Evolutionary conservation across 2,888 invertebrate species (phyloP).

Genomic region (Sipha maydis): DNA sequence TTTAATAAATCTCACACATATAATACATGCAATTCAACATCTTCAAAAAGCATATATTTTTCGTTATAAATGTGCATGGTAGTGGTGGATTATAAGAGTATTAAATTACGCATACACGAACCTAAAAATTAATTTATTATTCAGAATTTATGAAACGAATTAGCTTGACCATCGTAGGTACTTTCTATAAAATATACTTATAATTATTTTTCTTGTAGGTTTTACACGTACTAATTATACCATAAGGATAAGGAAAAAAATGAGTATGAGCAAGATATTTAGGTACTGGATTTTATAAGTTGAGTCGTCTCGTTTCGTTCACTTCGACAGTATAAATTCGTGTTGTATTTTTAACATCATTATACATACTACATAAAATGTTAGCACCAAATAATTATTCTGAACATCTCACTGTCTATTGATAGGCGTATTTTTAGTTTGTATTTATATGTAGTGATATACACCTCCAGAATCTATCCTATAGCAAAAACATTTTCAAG

Average conservation of each 20-base stretch:
- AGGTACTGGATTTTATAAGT: neutral
- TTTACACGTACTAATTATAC: neutral
- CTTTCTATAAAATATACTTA: constrained; percentile 1
- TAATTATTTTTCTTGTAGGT: neutral
- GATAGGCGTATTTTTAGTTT: neutral
- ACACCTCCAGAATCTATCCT: no score
- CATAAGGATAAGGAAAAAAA: neutral
- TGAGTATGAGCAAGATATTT: neutral
- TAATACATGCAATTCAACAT: no score
- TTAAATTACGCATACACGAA: neutral
- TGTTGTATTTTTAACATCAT: neutral
- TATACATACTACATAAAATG: neutral
- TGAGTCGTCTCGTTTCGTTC: neutral
- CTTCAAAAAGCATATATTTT: no score
- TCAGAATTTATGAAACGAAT: neutral
- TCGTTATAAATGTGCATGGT: no score
- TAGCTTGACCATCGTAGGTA: neutral
- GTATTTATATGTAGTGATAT: no score
- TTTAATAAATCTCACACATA: no score
- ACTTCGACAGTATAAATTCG: neutral
- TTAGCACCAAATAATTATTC: neutral
- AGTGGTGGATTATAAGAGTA: neutral
- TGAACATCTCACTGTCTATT: neutral
- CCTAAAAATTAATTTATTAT: neutral
- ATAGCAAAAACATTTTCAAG: no score